Percentiles rank a stretch among this genome's conserved stretches.
phyloP scores from a whole-genome alignment of 2,113 vertebrate species.

The Myocastor coypus region DNA sequence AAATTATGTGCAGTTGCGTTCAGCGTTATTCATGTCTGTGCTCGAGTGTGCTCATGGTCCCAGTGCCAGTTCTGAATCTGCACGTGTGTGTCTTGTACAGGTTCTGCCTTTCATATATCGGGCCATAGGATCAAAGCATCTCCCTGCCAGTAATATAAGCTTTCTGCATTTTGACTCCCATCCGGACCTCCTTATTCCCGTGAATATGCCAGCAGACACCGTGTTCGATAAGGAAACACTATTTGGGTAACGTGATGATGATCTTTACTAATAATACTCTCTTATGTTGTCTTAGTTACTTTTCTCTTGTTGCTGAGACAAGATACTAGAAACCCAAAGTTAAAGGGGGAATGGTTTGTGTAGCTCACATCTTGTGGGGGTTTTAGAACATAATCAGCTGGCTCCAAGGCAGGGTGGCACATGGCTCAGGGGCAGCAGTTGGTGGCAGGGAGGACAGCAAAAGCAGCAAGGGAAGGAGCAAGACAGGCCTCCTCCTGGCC shows the following conservation, averaged over 20 bases:
- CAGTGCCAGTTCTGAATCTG: constrained; percentile 32
- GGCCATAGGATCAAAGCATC: constrained; percentile 95
- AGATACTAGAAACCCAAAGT: not conserved
- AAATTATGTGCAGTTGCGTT: not conserved
- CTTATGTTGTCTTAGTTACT: not conserved
- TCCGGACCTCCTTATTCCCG: constrained; percentile 97
- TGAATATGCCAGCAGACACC: constrained; percentile 96
- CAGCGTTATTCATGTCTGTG: not conserved
- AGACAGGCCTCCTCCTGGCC: not conserved
- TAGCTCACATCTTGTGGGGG: not conserved
- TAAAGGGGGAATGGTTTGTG: not conserved
- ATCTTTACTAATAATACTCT: constrained; percentile 21
- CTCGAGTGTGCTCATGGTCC: not conserved
- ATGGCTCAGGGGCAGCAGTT: not conserved
- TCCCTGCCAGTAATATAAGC: constrained; percentile 91
- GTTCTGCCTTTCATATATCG: constrained; percentile 96
- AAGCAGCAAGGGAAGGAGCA: not conserved
- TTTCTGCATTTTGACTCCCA: constrained; percentile 98
- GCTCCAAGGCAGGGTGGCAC: not conserved
- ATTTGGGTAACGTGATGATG: constrained; percentile 91
- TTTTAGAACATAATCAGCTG: not conserved
- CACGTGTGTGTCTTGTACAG: constrained; percentile 80
- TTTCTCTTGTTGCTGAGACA: not conserved
- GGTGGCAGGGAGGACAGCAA: not conserved
- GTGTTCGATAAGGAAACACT: constrained; percentile 97